Percentiles rank a stretch among this genome's conserved stretches.
phyloP scores from a whole-genome alignment of 2,113 vertebrate genomes.

The Ranitomeya variabilis region DNA sequence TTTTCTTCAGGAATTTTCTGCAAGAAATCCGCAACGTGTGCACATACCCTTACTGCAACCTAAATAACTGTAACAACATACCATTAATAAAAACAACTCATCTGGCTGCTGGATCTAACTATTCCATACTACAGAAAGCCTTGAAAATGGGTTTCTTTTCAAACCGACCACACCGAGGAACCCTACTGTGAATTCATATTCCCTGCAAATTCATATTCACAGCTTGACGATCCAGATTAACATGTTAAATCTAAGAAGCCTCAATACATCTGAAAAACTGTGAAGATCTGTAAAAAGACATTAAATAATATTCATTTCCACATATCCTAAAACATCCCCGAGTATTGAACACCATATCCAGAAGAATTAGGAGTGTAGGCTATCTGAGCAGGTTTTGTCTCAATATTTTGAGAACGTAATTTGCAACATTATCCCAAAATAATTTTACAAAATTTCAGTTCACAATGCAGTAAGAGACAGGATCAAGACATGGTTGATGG shows the following conservation, averaged over 20 bases:
- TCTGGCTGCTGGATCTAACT: not conserved
- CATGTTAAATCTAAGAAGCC: not conserved
- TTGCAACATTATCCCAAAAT: no score
- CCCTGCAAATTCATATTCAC: conserved; percentile 7
- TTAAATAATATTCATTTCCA: not conserved
- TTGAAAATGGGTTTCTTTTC: not conserved
- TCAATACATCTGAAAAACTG: not conserved
- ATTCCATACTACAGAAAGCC: not conserved
- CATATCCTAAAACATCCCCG: not conserved
- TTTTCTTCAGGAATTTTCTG: no score
- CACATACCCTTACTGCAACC: not conserved
- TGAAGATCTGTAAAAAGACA: not conserved
- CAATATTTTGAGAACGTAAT: not conserved
- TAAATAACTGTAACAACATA: not conserved
- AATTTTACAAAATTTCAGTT: not conserved
- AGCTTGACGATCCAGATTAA: not conserved
- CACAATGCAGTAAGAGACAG: not conserved
- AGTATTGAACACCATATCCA: not conserved
- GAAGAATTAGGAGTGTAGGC: not conserved
- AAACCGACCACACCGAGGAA: not conserved
- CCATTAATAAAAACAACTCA: not conserved
- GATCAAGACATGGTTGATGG: not conserved
- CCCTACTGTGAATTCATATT: conserved; percentile 4
- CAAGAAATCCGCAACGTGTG: no score
- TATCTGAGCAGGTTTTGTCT: not conserved